Conservation (phyloP, 2,113 vertebrate species). For the Catharus fuscescens region DNA sequence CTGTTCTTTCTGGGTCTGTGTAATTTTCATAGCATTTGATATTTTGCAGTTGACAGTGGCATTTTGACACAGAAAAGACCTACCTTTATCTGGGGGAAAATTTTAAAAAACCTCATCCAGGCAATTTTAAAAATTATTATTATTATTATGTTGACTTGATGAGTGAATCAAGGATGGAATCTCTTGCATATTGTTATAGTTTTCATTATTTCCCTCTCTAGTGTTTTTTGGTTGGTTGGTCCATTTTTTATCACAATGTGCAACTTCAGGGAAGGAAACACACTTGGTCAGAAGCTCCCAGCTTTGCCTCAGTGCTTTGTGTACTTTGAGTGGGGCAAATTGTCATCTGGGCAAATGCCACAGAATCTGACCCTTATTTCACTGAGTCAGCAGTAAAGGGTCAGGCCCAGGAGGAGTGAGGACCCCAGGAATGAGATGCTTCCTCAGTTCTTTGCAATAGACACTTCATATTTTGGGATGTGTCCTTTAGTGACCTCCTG, state of each 20-base stretch:
- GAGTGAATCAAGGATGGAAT: neutral
- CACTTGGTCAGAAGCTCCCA: neutral
- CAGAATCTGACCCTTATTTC: neutral
- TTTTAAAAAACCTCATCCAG: rapidly evolving
- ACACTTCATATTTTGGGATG: neutral
- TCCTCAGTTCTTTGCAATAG: neutral
- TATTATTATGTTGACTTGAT: neutral
- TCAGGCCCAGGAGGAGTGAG: neutral
- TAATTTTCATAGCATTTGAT: neutral
- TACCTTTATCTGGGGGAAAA: neutral
- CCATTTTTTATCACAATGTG: neutral
- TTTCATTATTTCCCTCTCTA: neutral
- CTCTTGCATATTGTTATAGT: neutral
- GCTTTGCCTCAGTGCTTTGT: neutral
- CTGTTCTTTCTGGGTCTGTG: neutral
- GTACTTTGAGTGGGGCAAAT: neutral
- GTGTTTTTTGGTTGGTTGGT: neutral
- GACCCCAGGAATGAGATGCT: neutral
- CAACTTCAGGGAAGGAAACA: neutral
- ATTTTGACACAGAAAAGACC: neutral
- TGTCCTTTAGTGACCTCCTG: neutral
- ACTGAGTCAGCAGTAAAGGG: neutral
- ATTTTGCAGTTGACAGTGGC: neutral
- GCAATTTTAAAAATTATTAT: neutral
- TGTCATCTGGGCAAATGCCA: neutral